phyloP scores from a whole-genome alignment of 2,888 invertebrate genomes.

The Monochamus alternatus region DNA sequence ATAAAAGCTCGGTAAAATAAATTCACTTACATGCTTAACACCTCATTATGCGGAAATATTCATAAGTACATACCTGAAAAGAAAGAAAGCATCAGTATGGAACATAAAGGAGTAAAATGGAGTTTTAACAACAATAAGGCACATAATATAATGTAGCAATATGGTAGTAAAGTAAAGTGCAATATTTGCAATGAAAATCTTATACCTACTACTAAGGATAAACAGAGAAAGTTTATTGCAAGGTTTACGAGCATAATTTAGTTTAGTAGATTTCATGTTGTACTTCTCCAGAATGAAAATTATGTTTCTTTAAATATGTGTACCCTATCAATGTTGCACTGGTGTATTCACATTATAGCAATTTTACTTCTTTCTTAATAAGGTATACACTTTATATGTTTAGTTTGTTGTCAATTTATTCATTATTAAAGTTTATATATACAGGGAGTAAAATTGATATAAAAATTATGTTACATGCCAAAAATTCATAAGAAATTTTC shows the following conservation, averaged over 20 bases:
- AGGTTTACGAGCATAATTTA: conserved; percentile 50
- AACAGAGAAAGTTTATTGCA: conserved; percentile 55
- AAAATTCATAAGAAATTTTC: too few species aligned
- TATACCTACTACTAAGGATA: conserved; percentile 44
- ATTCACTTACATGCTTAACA: conserved; percentile 31
- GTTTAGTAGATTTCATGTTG: conserved; percentile 47
- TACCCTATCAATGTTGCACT: conserved; percentile 42
- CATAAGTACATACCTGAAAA: conserved; percentile 34
- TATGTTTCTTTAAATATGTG: conserved; percentile 38
- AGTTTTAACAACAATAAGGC: conserved; percentile 39
- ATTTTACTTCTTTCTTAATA: too few species aligned
- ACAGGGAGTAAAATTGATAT: too few species aligned
- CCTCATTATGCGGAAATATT: conserved; percentile 24
- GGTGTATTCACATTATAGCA: conserved; percentile 33
- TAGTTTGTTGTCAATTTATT: too few species aligned
- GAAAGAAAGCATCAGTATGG: conserved; percentile 15
- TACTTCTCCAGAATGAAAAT: conserved; percentile 44
- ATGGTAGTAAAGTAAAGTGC: conserved; percentile 46
- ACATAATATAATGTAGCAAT: conserved; percentile 41
- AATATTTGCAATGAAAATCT: conserved; percentile 48
- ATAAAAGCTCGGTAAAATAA: conserved; percentile 24
- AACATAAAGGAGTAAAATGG: conserved; percentile 21
- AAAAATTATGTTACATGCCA: too few species aligned
- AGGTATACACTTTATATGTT: too few species aligned
- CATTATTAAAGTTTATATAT: too few species aligned